Evolutionary conservation across 2,888 invertebrate species (phyloP), one percentile per base, ranked within the genome.

Genomic region (Epirrita christyi): DNA sequence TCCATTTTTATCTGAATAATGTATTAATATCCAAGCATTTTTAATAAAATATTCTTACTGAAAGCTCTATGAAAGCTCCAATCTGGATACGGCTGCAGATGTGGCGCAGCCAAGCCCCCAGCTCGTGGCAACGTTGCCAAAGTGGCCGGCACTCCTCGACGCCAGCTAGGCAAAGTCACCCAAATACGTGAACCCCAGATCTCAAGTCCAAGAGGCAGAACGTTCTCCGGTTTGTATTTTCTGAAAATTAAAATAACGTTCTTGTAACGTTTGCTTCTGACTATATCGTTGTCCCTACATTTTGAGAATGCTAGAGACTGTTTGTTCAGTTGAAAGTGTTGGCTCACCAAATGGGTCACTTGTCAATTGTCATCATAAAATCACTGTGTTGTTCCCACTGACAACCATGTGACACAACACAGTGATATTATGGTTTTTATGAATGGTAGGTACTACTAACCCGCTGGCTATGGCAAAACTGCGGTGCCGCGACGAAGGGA

Each of bases 141-240:
- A 0, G 96, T 96, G 0, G 94, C 96, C 0, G 96, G 96, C 0
- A 96, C 94, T 0, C 96, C 96, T 29, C 92, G 85, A 51, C 94
- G 94, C 96, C 96, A 96, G 63, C 95, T 94, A 0, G 97, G 97
- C 48, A 96, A 85, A 1, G 96, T 95, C 1, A 97, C 86, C 82
- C 96, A 97, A 7, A 97, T 86, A 8, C 95, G 93, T 57, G 95
- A 88, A 4, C 92, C 92, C 88, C 94, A 94, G 2, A 95, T 90
- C 73, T 96, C 96, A 14, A 97, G 76, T 0, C 97, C 97, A 46
- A 96, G 81, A 0, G 97, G 96, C 13, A 96, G 83, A 73, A 95
- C 96, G 73, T 96, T 96, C 62, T 94, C 93, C 0, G 95, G 94
- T 21, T 95, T 88, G 73, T 93, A 97, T 48, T 93, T 78, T 27